Evolutionary conservation across 2,113 vertebrate species (phyloP), one percentile per base, ranked within the genome.

Genomic region (Malurus cyaneus): DNA sequence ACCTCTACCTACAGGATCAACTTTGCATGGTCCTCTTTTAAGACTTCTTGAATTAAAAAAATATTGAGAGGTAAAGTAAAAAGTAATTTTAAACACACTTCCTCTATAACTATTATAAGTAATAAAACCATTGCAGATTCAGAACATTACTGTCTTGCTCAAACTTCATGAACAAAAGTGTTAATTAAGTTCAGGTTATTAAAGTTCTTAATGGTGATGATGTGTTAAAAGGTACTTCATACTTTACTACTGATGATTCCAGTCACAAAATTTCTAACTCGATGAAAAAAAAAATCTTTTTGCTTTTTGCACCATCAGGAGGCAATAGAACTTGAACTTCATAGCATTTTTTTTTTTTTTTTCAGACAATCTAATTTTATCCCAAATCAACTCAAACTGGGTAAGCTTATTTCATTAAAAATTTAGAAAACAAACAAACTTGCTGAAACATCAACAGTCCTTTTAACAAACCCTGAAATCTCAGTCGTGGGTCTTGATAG

Each of bases 261-360:
- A 67, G 15, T 69, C 21, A 61, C 8, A 50, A 57, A 78, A 57
- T 73, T 13, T 64, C 26, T 77, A 64, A 26, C 5, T 60, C n/a
- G 34, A 53, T 56, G 4, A 3, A 6, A 3, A 4, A 19, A n/a
- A 36, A 39, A 8, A 2, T 8, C 0, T 12, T 80, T 80, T 49
- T 49, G 24, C 7, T 41, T 76, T 54, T 17, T 39, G 1, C 2
- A 54, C 2, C 7, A 56, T 78, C 14, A 41, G 9, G 8, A 84
- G 10, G 44, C 13, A 54, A 50, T 3, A 52, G 7, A 64, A 34
- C 17, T 25, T 66, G 14, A 66, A 74, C 2, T 60, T 39, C 21
- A 49, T 18, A 21, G 4, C 14, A 26, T n/a, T 76, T 64, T 53
- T 39, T 11, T 46, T 41, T n/a, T n/a, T 29, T 14, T 18, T 86